Evolutionary conservation across 2,797 vertebrate species (phyloP).

Genomic region (Urosaurus nigricauda): DNA sequence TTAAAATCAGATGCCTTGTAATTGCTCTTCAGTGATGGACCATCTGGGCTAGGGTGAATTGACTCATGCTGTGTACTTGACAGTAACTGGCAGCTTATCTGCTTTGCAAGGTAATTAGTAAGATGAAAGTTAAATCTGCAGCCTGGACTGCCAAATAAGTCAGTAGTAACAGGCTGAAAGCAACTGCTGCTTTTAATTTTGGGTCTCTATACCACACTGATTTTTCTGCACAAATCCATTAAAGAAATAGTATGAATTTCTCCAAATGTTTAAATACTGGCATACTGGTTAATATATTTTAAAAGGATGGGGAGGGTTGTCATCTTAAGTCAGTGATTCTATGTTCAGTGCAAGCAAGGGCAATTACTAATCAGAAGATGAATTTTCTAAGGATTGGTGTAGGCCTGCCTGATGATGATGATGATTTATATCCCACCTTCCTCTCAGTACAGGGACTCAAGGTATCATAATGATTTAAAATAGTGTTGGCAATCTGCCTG

Average conservation of each 20-base stretch:
- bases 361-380: background rate
- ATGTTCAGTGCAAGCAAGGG: background rate
- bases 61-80: background rate
- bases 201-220: background rate
- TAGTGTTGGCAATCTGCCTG: background rate
- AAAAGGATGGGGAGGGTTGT: background rate
- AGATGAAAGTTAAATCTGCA: background rate
- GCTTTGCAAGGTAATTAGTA: conserved; percentile 19
- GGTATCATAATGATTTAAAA: background rate
- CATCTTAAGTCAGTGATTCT: background rate
- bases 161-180: conserved; percentile 3
- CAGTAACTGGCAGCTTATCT: conserved; percentile 8
- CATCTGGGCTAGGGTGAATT: conserved; percentile 21
- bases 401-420: background rate
- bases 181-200: background rate
- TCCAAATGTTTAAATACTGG: no score
- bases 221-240: background rate
- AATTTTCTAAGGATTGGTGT: background rate
- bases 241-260: background rate
- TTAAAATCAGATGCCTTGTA: conserved; percentile 24
- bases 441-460: no score
- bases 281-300: background rate
- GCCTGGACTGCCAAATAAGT: background rate
- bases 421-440: no score
- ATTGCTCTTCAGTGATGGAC: conserved; percentile 14